Conservation (phyloP, 2,888 invertebrate genomes). For the Ceramica pisi region DNA sequence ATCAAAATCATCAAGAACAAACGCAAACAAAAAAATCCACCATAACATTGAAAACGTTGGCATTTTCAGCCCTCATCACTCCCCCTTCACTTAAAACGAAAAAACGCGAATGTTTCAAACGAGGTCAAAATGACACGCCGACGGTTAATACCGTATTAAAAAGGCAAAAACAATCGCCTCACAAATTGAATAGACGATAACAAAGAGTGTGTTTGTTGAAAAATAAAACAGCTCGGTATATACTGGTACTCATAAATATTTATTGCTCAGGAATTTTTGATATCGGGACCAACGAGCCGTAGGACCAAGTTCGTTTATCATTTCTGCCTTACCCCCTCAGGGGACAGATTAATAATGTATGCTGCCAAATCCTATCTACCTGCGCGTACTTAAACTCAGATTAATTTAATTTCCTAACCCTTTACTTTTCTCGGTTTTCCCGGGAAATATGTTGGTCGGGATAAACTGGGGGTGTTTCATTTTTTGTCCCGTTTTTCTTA, state of each 20-base stretch:
- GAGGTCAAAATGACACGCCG: constrained; percentile 31
- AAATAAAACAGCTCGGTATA: constrained; percentile 20
- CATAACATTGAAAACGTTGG: constrained; percentile 5
- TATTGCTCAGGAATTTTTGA: constrained; percentile 69
- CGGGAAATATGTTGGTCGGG: constrained; percentile 32
- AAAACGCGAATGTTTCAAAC: constrained; percentile 42
- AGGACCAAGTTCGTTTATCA: constrained; percentile 55
- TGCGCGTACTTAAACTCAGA: constrained; percentile 47
- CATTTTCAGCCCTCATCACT: constrained; percentile 12
- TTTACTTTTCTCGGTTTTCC: constrained; percentile 13
- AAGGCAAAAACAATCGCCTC: constrained; percentile 59
- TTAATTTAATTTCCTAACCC: constrained; percentile 51
- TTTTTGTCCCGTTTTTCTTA: constrained; percentile 17
- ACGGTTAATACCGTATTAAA: constrained; percentile 59
- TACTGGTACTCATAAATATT: constrained; percentile 70
- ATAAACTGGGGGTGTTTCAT: not conserved
- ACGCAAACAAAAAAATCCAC: constrained; percentile 8
- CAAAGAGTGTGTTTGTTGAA: constrained; percentile 55
- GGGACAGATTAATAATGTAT: constrained; percentile 51
- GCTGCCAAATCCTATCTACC: constrained; percentile 40
- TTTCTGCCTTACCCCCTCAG: constrained; percentile 30
- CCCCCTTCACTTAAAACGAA: not conserved
- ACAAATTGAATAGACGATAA: constrained; percentile 50
- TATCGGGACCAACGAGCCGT: constrained; percentile 38
- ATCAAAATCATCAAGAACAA: not conserved